phyloP scores from a whole-genome alignment of 1,140 invertebrate genomes.

The Drosophila repletoides region DNA sequence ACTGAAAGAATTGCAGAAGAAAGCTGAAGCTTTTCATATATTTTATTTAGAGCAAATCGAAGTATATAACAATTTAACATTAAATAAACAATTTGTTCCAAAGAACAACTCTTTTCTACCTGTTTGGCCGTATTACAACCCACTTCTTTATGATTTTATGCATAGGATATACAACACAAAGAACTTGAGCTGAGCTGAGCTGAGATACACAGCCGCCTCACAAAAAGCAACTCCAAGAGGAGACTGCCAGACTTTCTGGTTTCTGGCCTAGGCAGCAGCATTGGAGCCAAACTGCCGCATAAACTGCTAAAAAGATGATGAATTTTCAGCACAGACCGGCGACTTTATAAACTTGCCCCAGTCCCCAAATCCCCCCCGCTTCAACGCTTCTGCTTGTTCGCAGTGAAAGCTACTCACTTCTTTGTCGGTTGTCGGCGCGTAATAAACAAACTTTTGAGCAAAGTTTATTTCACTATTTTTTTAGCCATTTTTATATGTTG shows the following conservation, averaged over 20 bases:
- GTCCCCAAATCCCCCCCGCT: conserved; percentile 4
- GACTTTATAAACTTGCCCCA: conserved; percentile 51
- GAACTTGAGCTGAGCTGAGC: conserved; percentile 25
- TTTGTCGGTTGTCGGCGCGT: conserved; percentile 63
- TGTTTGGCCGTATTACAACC: too few species aligned
- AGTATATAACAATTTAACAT: too few species aligned
- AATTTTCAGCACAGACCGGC: conserved; percentile 61
- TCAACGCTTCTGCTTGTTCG: not conserved
- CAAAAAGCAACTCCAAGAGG: not conserved
- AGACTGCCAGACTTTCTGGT: conserved; percentile 5
- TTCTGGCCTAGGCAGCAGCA: conserved; percentile 47
- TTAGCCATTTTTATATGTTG: conserved; percentile 5
- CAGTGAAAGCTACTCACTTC: conserved; percentile 48
- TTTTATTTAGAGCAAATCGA: too few species aligned
- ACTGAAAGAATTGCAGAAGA: too few species aligned
- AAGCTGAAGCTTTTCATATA: too few species aligned
- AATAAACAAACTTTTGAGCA: conserved; percentile 80
- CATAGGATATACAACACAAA: too few species aligned
- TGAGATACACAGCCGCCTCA: conserved; percentile 1
- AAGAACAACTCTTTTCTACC: too few species aligned
- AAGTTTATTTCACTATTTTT: conserved; percentile 66
- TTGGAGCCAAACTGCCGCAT: conserved; percentile 67
- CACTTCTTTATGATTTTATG: too few species aligned
- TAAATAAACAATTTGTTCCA: too few species aligned
- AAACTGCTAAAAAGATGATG: conserved; percentile 80